Percentiles rank a stretch among this genome's conserved stretches.
Conservation (phyloP, 1,140 invertebrate species). For the Trichogramma pretiosum region DNA sequence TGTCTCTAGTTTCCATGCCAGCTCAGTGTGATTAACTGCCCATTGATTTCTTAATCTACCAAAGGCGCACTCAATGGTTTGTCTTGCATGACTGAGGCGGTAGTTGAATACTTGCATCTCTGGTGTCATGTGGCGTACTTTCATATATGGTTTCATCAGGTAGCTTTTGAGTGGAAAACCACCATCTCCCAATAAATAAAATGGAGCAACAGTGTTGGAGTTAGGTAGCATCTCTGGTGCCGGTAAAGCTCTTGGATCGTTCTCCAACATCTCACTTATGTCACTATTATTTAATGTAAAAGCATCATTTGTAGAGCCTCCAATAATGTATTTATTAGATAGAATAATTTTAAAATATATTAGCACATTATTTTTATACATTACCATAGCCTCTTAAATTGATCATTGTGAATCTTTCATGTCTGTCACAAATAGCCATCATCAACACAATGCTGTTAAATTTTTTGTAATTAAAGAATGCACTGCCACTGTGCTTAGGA, state of each 20-base stretch:
- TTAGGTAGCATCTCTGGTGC: not conserved
- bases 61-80: too few relatives aligned
- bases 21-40: too few relatives aligned
- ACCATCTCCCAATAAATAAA: not conserved
- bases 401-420: conserved; percentile 33
- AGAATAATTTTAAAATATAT: too few relatives aligned
- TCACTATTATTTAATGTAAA: not conserved
- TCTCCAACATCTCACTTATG: not conserved
- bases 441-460: conserved; percentile 39
- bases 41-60: too few relatives aligned
- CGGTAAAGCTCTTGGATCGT: not conserved
- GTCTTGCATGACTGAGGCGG: too few relatives aligned
- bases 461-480: conserved; percentile 43
- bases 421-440: conserved; percentile 34
- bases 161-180: not conserved
- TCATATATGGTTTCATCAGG: not conserved
- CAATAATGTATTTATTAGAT: too few relatives aligned
- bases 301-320: not conserved
- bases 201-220: not conserved
- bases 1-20: too few relatives aligned
- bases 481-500: conserved; percentile 31
- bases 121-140: too few relatives aligned
- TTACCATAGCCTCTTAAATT: conserved; percentile 37
- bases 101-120: too few relatives aligned
- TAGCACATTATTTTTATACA: too few relatives aligned